Base-by-base conservation (phyloP, 2,888 invertebrate species). In the Melanostoma mellinum region DNA sequence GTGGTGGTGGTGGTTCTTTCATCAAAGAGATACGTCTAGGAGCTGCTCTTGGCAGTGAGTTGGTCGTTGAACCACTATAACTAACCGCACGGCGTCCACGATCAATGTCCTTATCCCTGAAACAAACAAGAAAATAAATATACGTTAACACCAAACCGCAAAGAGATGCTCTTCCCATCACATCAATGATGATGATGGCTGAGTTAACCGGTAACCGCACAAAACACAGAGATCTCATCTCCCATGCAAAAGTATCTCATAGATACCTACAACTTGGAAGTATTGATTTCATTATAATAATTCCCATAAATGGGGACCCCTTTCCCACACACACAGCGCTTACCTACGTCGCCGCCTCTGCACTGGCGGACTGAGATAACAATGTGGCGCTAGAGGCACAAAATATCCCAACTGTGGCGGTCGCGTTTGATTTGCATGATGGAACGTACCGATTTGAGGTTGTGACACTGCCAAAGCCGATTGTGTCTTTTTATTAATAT, bases 391-490 rank as follows among this genome's bases (percentile, higher is more conserved):
- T 73, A 91, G 86, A 5, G 94, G 93, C 86, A 94, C 93, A 88
- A 94, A 94, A 88, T 93, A 94, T 0, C 94, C 94, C 86, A 93
- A 89, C 87, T 93, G 93, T 6, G 93, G 93, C 46, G 89, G 85
- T 4, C 6, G 71, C 10, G 86, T 71, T 48, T 85, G 68, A 67
- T 86, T 86, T 5, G 86, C 80, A 75, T 89, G 88, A 55, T 89
- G 88, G 82, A 86, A 89, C 69, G 88, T 82, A 60, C 89, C 89
- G 86, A 89, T 65, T 84, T 89, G 88, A 6, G 87, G 88, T 32
- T 65, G 65, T 35, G 72, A 65, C 53, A 86, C 77, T 33, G 89
- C 85, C 78, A 88, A 50, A 20, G 88, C 89, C 32, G 87, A 69
- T 33, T 90, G 86, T 61, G 89, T 88, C 3, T 85, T 63, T 30